phyloP scores from a whole-genome alignment of 2,113 vertebrate species.

The Stictonetta naevosa region DNA sequence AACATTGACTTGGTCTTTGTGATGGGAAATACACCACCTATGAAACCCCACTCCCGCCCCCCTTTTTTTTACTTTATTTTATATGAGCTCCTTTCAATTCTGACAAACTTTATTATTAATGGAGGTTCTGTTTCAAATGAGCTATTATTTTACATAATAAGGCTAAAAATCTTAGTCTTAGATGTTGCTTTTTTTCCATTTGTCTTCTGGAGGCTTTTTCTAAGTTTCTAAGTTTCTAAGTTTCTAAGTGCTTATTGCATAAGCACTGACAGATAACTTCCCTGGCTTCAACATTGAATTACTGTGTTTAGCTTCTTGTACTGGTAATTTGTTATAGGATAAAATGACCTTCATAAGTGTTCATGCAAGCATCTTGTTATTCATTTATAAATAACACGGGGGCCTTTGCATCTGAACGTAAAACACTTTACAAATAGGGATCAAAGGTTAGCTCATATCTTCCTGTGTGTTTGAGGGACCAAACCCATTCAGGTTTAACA shows the following conservation, averaged over 20 bases:
- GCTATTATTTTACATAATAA: background rate
- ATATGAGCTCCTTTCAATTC: background rate
- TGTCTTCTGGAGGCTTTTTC: background rate
- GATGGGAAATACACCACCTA: background rate
- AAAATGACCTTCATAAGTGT: background rate
- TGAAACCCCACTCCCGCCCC: background rate
- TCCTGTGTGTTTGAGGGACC: background rate
- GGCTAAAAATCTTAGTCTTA: background rate
- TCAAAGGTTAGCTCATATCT: fast-evolving
- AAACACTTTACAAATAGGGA: background rate
- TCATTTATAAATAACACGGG: background rate
- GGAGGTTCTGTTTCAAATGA: background rate
- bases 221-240: no score
- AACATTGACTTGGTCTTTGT: background rate
- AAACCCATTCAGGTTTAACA: background rate
- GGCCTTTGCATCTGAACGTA: background rate
- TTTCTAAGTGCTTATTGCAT: no score
- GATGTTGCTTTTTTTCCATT: background rate
- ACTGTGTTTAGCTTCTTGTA: background rate
- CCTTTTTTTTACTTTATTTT: background rate
- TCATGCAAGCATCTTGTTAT: background rate
- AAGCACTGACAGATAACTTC: background rate
- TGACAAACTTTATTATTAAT: background rate
- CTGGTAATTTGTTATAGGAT: background rate
- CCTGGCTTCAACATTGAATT: background rate